Percentiles rank a stretch among this genome's conserved stretches.
Conservation (phyloP, 2,797 vertebrate species). For the Galago senegalensis region DNA sequence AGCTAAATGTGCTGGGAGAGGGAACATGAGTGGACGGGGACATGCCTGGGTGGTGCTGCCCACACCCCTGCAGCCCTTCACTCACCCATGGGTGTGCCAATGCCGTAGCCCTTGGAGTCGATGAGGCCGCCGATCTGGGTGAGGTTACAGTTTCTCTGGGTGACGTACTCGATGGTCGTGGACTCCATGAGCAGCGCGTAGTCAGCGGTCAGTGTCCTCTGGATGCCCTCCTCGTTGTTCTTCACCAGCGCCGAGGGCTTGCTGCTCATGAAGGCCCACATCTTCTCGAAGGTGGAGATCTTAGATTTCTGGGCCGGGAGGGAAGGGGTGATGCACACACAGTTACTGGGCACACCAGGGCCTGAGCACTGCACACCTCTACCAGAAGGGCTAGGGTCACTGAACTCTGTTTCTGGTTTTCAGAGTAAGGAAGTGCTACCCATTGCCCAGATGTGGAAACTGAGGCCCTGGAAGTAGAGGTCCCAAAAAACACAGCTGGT, state of each 20-base stretch:
- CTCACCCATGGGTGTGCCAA: constrained; percentile 98
- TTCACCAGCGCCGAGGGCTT: constrained; percentile 97
- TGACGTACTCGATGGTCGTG: constrained; percentile 98
- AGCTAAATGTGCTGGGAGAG: background rate
- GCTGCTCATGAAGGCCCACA: constrained; percentile 99
- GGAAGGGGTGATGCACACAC: background rate
- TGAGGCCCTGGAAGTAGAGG: background rate
- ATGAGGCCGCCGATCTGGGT: constrained; percentile 98
- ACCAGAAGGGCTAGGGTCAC: fast-evolving
- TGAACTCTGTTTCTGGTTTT: background rate
- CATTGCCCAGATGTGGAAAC: background rate
- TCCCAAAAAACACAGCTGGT: too few species aligned
- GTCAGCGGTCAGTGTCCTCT: constrained; percentile 96
- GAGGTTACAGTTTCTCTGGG: constrained; percentile 98
- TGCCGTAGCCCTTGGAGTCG: constrained; percentile 98
- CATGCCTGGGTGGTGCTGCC: fast-evolving
- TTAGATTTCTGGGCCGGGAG: constrained; percentile 94
- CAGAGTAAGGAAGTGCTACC: background rate
- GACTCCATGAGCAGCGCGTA: constrained; percentile 99
- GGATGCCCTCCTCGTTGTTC: constrained; percentile 98
- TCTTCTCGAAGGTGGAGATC: constrained; percentile 99
- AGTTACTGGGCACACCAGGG: background rate
- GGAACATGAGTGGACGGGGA: fast-evolving
- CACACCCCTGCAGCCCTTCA: fast-evolving
- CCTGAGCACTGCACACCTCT: fast-evolving